A percentile compares a stretch with the other conserved stretches of the same genome.
phyloP scores from a whole-genome alignment of 2,113 vertebrate species.

The Lycaon pictus region DNA sequence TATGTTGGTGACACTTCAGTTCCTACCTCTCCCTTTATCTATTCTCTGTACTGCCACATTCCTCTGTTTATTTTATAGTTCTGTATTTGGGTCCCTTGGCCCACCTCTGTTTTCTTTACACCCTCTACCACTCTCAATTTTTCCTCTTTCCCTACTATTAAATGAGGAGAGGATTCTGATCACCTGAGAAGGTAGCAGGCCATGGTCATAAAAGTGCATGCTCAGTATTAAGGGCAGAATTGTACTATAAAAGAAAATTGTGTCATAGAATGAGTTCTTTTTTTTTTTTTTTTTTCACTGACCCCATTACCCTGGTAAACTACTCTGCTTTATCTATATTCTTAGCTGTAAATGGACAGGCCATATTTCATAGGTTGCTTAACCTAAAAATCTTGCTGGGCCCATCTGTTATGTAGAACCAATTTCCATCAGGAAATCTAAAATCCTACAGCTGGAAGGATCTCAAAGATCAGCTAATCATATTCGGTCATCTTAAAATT shows the following conservation, averaged over 20 bases:
- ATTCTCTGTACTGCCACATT: background rate
- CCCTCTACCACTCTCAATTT: background rate
- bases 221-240: constrained; percentile 56
- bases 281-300: constrained; percentile 40
- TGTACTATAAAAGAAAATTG: constrained; percentile 70
- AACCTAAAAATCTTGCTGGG: constrained; percentile 76
- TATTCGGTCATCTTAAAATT: constrained; percentile 62
- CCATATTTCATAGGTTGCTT: constrained; percentile 77
- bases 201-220: constrained; percentile 14
- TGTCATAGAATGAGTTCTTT: constrained; percentile 60
- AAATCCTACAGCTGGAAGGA: constrained; percentile 71
- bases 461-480: constrained; percentile 71
- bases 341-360: constrained; percentile 76
- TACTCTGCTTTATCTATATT: constrained; percentile 57
- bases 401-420: constrained; percentile 76
- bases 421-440: constrained; percentile 68
- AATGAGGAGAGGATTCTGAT: constrained; percentile 8
- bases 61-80: background rate
- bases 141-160: background rate
- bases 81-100: background rate
- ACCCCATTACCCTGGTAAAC: constrained; percentile 72
- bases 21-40: background rate
- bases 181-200: background rate
- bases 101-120: background rate
- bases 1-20: background rate